These are phyloP conservation scores for Amphiprion ocellaris DNA, from an alignment of 2,113 vertebrate species.

Conservation along the genomic window DNA sequence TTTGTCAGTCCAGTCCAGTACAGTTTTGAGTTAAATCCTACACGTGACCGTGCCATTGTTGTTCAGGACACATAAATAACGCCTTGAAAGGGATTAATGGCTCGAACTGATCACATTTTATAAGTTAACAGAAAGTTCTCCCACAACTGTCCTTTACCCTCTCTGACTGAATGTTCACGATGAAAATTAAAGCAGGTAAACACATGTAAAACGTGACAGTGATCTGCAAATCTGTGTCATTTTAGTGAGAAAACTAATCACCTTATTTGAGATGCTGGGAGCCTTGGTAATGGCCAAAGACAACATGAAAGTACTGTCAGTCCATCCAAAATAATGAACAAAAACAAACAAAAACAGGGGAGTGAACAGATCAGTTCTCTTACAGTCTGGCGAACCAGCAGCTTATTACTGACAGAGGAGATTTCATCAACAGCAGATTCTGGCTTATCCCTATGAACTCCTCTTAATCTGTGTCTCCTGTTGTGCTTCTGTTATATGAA, in stretches of 20 bases:
- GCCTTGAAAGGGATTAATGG: not conserved
- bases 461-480: not conserved
- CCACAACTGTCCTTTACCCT: not conserved
- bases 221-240: not conserved
- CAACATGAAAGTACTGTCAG: not conserved
- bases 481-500: not conserved
- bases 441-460: constrained; percentile 10
- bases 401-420: not conserved
- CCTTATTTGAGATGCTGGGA: constrained; percentile 3
- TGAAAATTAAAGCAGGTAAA: not conserved
- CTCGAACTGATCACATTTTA: constrained; percentile 12
- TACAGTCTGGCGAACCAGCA: no score
- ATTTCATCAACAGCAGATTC: not conserved
- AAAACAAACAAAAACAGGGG: no score
- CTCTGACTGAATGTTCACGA: no score
- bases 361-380: no score
- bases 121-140: constrained; percentile 4
- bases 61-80: not conserved
- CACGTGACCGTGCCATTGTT: not conserved
- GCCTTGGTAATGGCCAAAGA: constrained; percentile 24
- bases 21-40: constrained; percentile 16
- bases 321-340: constrained; percentile 19
- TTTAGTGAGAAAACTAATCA: not conserved
- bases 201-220: not conserved
- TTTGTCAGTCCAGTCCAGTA: not conserved